Evolutionary conservation across 2,888 invertebrate genomes (phyloP).

Genomic region (Galerucella nymphaeae): DNA sequence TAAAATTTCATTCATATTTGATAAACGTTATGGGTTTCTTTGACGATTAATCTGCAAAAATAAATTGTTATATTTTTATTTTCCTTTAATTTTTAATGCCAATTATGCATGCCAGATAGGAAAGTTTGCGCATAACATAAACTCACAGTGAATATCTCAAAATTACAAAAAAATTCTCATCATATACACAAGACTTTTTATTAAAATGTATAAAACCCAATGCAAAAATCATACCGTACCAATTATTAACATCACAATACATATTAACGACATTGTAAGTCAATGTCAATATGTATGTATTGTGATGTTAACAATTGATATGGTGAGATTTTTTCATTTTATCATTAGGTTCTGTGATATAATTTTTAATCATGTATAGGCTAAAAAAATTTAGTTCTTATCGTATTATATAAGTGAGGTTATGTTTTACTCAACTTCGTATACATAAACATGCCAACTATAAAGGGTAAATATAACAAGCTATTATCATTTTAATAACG

Average conservation of each 20-base stretch:
- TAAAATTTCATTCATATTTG: slow-evolving; percentile 52
- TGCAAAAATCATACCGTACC: no score
- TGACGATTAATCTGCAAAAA: slow-evolving; percentile 54
- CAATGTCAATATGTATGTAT: no score
- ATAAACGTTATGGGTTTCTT: slow-evolving; percentile 54
- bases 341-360: no score
- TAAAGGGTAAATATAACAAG: slow-evolving; percentile 19
- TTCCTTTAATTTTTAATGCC: slow-evolving; percentile 30
- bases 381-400: not conserved
- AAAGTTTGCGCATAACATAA: slow-evolving; percentile 26
- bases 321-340: no score
- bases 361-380: no score
- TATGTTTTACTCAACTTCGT: slow-evolving; percentile 8
- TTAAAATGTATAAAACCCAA: no score
- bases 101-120: slow-evolving; percentile 33
- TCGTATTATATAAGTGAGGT: not conserved
- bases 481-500: slow-evolving; percentile 4
- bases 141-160: not conserved
- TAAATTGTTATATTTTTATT: slow-evolving; percentile 37
- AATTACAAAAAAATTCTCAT: not conserved
- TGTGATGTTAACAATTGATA: no score
- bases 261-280: no score
- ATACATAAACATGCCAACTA: slow-evolving; percentile 32
- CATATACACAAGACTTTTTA: not conserved
- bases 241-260: no score